Base-by-base conservation (phyloP, 2,113 vertebrate species). In the Saccopteryx bilineata region DNA sequence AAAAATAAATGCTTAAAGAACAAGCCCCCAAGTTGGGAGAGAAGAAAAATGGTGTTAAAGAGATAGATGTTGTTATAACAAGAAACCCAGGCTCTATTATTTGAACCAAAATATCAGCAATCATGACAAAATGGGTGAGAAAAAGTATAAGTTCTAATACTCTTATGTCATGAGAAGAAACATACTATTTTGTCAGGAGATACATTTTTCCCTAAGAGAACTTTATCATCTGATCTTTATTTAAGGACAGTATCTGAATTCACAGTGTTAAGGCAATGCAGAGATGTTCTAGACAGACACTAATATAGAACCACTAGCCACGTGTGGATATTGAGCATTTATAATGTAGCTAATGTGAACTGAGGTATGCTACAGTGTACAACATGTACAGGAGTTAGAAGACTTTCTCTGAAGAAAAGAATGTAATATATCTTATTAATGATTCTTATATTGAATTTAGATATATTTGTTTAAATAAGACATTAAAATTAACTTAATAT, bases 1-100 rank as follows among this genome's bases (percentile, higher is more conserved):
- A 78, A 92, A 84, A 90, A 78, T 54, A 71, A 63, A 68, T 46
- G 23, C 71, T 28, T 80, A 33, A 86, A 85, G 15, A 81, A 83
- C 26, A 83, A 56, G 69, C 10, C 2, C 23, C 11, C 15, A 60
- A 28, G 33, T 9, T 65, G 26, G 21, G 4, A 84, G 31, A 81
- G 18, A 75, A 87, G 17, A 60, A 65, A 79, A 68, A 68, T 31
- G 58, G 50, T 58, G 26, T 60, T 81, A 82, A 91, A 65, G 23
- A 9, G 13, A 71, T 33, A 61, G 71, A 61, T 1, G 56, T 39
- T 66, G 33, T 76, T 94, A 12, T 7, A 23, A n/a, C 26, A 60
- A 28, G 58, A 93, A 85, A 58, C 48, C 61, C 28, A 76, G 65
- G 33, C 19, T 48, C 2, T 65, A 1, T 80, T 76, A 21, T 69